Conservation (phyloP, 2,797 vertebrate species). For the Rousettus madagascariensis region DNA sequence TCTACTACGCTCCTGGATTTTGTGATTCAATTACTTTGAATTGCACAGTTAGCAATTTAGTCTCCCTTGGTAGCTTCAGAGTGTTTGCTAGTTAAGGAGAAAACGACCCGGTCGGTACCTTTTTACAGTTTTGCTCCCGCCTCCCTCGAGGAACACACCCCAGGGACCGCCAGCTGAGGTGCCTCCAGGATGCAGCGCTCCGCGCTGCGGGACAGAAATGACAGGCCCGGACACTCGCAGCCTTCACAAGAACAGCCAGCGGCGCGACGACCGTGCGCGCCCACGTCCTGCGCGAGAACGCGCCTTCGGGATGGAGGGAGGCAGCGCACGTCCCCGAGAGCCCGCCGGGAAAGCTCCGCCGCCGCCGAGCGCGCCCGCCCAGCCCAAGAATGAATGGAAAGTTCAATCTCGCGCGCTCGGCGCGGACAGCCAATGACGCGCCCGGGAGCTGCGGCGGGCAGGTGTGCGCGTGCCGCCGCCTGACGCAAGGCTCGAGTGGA, state of each 20-base stretch:
- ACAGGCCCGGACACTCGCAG: neutral
- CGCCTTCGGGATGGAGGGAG: neutral
- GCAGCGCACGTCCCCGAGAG: neutral
- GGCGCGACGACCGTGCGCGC: neutral
- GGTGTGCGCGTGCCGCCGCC: conserved; percentile 74
- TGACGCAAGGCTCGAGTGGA: conserved; percentile 65
- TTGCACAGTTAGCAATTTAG: neutral
- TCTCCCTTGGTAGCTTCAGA: neutral
- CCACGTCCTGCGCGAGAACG: neutral
- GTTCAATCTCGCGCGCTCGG: conserved; percentile 76
- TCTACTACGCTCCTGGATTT: neutral
- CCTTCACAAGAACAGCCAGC: neutral
- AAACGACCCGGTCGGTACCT: neutral
- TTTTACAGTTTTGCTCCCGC: neutral
- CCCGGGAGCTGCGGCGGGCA: conserved; percentile 75
- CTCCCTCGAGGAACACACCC: neutral
- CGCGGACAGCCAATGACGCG: conserved; percentile 64
- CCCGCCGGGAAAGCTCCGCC: neutral
- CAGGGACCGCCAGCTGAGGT: neutral
- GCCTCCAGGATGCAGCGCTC: neutral
- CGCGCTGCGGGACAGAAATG: rapidly evolving
- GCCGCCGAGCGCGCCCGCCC: neutral
- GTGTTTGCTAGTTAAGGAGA: neutral
- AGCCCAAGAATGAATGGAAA: conserved; percentile 66
- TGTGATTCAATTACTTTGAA: neutral